A percentile compares a stretch with the other conserved stretches of the same genome.
phyloP scores from a whole-genome alignment of 2,888 invertebrate genomes.

The Gymnoscelis rufifasciata region DNA sequence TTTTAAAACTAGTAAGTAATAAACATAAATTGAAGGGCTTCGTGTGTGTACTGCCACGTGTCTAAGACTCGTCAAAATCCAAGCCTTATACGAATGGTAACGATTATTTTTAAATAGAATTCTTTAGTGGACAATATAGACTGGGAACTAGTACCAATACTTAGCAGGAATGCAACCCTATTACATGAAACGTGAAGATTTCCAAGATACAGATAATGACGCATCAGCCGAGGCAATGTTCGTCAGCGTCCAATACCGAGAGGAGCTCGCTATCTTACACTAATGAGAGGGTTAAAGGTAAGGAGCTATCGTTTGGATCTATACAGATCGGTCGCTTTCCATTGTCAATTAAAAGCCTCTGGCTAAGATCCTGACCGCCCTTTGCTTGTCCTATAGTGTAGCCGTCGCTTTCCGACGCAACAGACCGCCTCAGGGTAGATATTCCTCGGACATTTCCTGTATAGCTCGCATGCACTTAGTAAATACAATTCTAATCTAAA shows the following conservation, averaged over 20 bases:
- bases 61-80: background rate
- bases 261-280: constrained; percentile 35
- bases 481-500: constrained; percentile 60
- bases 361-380: constrained; percentile 65
- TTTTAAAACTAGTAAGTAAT: constrained; percentile 47
- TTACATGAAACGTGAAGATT: constrained; percentile 41
- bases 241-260: constrained; percentile 36
- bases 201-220: constrained; percentile 44
- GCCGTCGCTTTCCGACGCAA: constrained; percentile 67
- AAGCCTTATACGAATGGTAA: too few species aligned
- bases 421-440: constrained; percentile 65
- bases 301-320: constrained; percentile 54
- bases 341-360: constrained; percentile 72
- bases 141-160: constrained; percentile 1
- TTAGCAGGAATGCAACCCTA: constrained; percentile 33
- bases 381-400: constrained; percentile 67
- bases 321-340: constrained; percentile 54
- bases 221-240: constrained; percentile 40
- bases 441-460: constrained; percentile 70
- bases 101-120: background rate
- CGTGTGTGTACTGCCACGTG: constrained; percentile 40
- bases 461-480: constrained; percentile 61
- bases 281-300: constrained; percentile 61
- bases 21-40: constrained; percentile 38
- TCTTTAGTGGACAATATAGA: background rate